These are phyloP conservation scores for Tenthredo scrophulariae DNA, from an alignment of 2,888 invertebrate genomes.

Conservation along the genomic window DNA sequence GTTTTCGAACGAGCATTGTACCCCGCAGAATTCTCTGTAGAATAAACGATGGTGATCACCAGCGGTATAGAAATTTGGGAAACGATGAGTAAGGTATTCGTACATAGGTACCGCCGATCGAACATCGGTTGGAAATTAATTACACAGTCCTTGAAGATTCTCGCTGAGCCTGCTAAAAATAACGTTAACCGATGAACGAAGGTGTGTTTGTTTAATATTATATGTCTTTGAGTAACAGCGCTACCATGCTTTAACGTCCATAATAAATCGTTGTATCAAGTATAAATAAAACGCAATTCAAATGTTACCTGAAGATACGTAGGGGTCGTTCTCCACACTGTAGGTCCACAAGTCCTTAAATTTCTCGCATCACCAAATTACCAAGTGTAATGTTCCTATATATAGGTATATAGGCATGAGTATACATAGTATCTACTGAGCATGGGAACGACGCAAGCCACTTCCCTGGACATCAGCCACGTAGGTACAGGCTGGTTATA, in stretches of 20 bases:
- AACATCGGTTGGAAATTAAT: neutral
- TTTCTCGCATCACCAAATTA: slow-evolving; percentile 13
- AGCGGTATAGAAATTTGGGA: neutral
- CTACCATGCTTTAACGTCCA: slow-evolving; percentile 46
- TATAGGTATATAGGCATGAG: neutral
- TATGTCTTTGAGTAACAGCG: slow-evolving; percentile 35
- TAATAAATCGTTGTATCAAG: slow-evolving; percentile 2
- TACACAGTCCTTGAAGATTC: slow-evolving; percentile 1
- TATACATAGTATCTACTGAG: neutral
- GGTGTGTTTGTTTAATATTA: slow-evolving; percentile 25
- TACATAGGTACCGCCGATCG: neutral
- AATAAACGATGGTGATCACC: neutral
- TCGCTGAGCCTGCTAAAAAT: slow-evolving; percentile 19
- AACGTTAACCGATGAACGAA: slow-evolving; percentile 43
- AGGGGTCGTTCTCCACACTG: slow-evolving; percentile 20
- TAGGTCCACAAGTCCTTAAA: slow-evolving; percentile 5
- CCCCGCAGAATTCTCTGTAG: neutral
- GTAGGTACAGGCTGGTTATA: neutral
- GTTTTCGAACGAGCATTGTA: neutral
- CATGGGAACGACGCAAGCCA: neutral
- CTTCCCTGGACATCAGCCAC: neutral
- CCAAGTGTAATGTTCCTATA: neutral
- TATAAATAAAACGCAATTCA: slow-evolving; percentile 33
- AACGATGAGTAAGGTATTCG: neutral
- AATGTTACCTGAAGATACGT: slow-evolving; percentile 41